Base-by-base conservation (phyloP, 1,140 invertebrate species). In the Caenorhabditis tropicalis region DNA sequence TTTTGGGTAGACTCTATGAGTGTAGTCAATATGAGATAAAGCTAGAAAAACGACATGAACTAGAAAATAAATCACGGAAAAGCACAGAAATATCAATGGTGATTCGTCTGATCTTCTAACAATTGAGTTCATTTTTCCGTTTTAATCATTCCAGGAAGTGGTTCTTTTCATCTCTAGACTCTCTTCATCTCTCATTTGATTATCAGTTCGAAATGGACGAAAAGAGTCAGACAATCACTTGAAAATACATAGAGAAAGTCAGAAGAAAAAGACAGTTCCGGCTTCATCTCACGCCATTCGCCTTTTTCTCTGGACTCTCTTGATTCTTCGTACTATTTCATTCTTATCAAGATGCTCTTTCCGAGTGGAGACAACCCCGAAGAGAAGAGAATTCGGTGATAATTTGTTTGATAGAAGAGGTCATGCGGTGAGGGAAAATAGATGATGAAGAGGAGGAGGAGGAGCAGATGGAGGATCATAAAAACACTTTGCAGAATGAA, bases 371-470 rank as follows among this genome's bases (percentile, higher is more conserved):
- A 74, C 31, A 56, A 21, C 53, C 53, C 39, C 39, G 39, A 43
- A 12, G 39, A 43, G 29, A 31, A 65, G 58, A 24, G 36, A 46
- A 46, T 74, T 74, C 65, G 65, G 65, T 74, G 65, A 74, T 74
- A 74, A 74, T 46, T 33, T 33, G n/a, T 74, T 43, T 46, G n/a
- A 46, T 33, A 33, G 65, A 74, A 43, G 65, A 74, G 65, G 65
- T 74, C 65, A 74, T 74, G 65, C 36, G 65, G 65, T 65, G 58
- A 65, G 58, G 58, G 58, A 43, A 74, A 74, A 33, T 65, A 19
- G 48, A 19, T 12, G n/a, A n/a, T 43, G 10, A 74, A 9, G 3
- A 12, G 43, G 65, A 74, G 9, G 36, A 74, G 27, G 36, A 10
- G 7, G 53, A 24, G 39, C 5, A 6, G 39, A 58, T 27, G 7